Conservation (phyloP, 2,797 vertebrate genomes). For the Eutrigla gurnardus region DNA sequence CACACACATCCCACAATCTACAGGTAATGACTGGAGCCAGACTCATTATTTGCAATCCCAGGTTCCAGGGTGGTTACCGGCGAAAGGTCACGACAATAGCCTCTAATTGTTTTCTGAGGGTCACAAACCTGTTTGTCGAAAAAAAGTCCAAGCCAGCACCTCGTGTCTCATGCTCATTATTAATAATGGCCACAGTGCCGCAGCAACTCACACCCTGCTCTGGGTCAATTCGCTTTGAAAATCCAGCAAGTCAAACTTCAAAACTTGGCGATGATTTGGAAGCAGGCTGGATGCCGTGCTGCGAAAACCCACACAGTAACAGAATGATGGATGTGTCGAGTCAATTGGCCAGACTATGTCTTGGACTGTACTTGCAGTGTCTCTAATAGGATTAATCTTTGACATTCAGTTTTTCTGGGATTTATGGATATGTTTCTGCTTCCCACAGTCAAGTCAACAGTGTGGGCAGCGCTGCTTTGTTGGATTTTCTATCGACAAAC, state of each 20-base stretch:
- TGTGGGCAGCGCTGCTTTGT: constrained; percentile 9
- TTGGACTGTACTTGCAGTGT: constrained; percentile 22
- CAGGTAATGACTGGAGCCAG: constrained; percentile 56
- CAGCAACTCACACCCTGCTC: constrained; percentile 5
- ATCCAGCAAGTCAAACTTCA: constrained; percentile 16
- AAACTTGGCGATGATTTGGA: constrained; percentile 22
- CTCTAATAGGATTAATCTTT: constrained; percentile 43
- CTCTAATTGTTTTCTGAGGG: constrained; percentile 67
- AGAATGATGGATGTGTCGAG: constrained; percentile 24
- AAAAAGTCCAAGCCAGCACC: constrained; percentile 38
- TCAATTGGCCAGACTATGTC: constrained; percentile 23
- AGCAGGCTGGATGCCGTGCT: constrained; percentile 14
- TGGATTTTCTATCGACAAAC: constrained; percentile 16
- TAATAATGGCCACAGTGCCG: constrained; percentile 55
- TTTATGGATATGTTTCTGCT: constrained; percentile 24
- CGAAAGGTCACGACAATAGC: constrained; percentile 65
- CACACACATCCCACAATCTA: constrained; percentile 16
- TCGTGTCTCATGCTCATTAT: constrained; percentile 57
- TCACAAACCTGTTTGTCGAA: constrained; percentile 64
- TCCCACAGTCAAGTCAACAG: constrained; percentile 17
- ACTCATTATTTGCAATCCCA: constrained; percentile 72
- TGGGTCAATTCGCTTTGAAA: constrained; percentile 47
- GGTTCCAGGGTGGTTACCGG: constrained; percentile 42
- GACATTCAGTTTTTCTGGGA: constrained; percentile 19
- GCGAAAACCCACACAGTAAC: constrained; percentile 35